Evolutionary conservation across 64 coral and sea anemone species (phyloP).

Genomic region (Acropora tenuis): DNA sequence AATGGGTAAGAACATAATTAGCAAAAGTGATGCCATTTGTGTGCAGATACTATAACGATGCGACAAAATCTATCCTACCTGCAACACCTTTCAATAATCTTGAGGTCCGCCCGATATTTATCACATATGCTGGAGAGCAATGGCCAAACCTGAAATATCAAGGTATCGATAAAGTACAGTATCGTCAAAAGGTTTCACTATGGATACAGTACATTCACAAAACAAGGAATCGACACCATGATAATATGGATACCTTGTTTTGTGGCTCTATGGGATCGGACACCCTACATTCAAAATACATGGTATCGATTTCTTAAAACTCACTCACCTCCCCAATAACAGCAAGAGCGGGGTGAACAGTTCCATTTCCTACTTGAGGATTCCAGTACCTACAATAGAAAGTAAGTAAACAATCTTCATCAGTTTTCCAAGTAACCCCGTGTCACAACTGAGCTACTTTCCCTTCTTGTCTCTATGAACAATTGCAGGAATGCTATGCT

Average conservation of each 20-base stretch:
- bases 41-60: too few species aligned
- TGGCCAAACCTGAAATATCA: conserved; percentile 73
- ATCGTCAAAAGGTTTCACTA: too few species aligned
- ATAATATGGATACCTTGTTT: too few species aligned
- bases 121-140: conserved; percentile 80
- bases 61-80: conserved; percentile 47
- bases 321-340: conserved; percentile 83
- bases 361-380: conserved; percentile 71
- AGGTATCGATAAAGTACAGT: neutral
- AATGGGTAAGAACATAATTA: neutral
- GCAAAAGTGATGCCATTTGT: too few species aligned
- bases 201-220: too few species aligned
- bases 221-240: too few species aligned
- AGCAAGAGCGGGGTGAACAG: conserved; percentile 63
- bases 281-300: too few species aligned
- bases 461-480: too few species aligned
- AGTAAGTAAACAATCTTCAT: neutral
- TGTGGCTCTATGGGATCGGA: too few species aligned
- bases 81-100: conserved; percentile 87
- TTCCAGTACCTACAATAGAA: conserved; percentile 60
- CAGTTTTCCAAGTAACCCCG: too few species aligned
- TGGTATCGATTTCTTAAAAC: neutral
- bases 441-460: too few species aligned
- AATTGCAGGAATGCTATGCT: too few species aligned
- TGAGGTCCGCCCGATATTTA: conserved; percentile 72